Evolutionary conservation across 2,113 vertebrate species (phyloP), one percentile per base, ranked within the genome.

Genomic region (Triplophysa dalaica): DNA sequence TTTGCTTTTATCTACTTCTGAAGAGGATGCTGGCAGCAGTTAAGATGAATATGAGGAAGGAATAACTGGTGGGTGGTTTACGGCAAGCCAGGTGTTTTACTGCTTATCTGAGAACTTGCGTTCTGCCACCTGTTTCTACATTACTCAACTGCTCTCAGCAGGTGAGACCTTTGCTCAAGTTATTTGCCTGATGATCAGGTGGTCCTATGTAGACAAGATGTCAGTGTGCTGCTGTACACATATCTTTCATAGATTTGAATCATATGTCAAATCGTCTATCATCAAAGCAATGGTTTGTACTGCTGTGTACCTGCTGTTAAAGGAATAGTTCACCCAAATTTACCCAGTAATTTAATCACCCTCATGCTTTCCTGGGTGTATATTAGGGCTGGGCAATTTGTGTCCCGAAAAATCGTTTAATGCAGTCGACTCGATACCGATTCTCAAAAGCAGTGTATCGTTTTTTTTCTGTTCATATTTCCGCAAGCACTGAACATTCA

Each of bases 21-120:
- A n/a, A 62, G 62, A 16, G 48, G 22, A 62, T 38, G 33, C 0
- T 13, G 17, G 33, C 48, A 73, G 72, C 41, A 16, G 72, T 65
- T 77, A 83, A 68, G 52, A 33, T 56, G 70, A 80, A 48, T 50
- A 70, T 61, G 65, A 80, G 63, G 73, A 63, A 70, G 48, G 38
- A 76, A 17, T 56, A 67, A 75, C 45, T 48, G 14, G 22, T 75
- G 45, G 16, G 33, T 65, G 60, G 70, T 68, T 70, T 19, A 58
- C n/a, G 26, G 24, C 65, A 70, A 24, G 65, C 77, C 82, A 76
- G 48, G 82, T 83, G 65, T 62, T 64, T 48, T 48, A 29, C 38
- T 48, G 68, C 22, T 75, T 83, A 79, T 83, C 81, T 19, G 29
- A 63, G 13, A 7, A 62, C 13, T 75, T 16, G 22, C 50, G n/a